These are phyloP conservation scores for Patella caerulea DNA, from an alignment of 2,888 invertebrate species.

Conservation along the genomic window DNA sequence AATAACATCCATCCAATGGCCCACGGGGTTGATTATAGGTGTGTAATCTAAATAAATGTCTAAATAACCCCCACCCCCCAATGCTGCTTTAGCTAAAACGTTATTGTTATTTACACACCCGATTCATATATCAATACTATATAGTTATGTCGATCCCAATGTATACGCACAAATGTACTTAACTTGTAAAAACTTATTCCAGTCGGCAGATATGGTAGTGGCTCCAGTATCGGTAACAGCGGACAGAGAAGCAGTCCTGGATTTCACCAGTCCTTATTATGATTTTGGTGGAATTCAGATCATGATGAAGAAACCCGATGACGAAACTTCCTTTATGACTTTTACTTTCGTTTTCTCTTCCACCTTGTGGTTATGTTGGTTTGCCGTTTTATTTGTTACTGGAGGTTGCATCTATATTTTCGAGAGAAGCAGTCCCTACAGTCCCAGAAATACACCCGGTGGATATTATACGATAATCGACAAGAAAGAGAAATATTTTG, in stretches of 20 bases:
- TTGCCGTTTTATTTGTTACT: constrained; percentile 83
- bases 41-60: no score
- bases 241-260: constrained; percentile 89
- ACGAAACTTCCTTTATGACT: constrained; percentile 88
- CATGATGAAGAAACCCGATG: constrained; percentile 86
- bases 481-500: constrained; percentile 75
- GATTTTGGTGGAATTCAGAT: constrained; percentile 93
- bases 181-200: constrained; percentile 32
- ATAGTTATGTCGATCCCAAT: background rate
- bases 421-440: constrained; percentile 91
- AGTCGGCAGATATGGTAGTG: constrained; percentile 88
- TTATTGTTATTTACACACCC: background rate
- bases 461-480: constrained; percentile 70
- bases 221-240: constrained; percentile 91
- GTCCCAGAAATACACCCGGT: constrained; percentile 81
- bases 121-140: background rate
- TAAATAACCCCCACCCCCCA: no score
- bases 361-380: constrained; percentile 88
- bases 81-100: background rate
- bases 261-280: constrained; percentile 91
- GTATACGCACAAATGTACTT: background rate
- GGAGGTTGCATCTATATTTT: constrained; percentile 90
- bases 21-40: no score
- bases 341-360: constrained; percentile 91
- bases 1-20: no score